Evolutionary conservation across 1,140 invertebrate species (phyloP).

Genomic region (Drosophila littoralis): DNA sequence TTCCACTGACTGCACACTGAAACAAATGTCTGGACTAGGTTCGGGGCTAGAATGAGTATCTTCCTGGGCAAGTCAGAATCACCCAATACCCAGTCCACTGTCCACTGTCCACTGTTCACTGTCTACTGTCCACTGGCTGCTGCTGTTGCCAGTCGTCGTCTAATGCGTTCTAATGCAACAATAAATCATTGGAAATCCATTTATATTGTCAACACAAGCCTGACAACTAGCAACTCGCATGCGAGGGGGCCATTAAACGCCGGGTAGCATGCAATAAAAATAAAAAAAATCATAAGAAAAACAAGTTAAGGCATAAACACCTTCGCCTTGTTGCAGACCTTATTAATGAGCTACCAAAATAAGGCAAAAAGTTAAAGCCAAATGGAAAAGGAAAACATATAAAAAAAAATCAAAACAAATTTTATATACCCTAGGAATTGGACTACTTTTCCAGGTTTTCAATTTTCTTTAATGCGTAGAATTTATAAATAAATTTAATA

Average conservation of each 20-base stretch:
- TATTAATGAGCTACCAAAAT: conserved; percentile 49
- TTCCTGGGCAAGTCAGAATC: conserved; percentile 10
- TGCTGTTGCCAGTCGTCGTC: conserved; percentile 12
- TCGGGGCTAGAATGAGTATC: not conserved
- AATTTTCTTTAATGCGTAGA: too few relatives aligned
- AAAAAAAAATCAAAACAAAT: not conserved
- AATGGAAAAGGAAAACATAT: conserved; percentile 2
- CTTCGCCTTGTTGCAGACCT: conserved; percentile 26
- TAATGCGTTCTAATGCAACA: conserved; percentile 82
- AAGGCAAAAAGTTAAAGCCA: conserved; percentile 26
- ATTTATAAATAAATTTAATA: too few relatives aligned
- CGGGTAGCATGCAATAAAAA: conserved; percentile 64
- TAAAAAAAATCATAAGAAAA: conserved; percentile 45
- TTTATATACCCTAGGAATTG: not conserved
- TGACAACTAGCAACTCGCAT: conserved; percentile 66
- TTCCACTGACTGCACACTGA: conserved; percentile 73
- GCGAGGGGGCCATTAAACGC: conserved; percentile 65
- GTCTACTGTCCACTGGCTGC: not conserved
- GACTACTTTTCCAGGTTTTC: not conserved
- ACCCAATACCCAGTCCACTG: not conserved
- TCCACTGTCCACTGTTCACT: too few relatives aligned
- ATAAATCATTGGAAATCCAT: conserved; percentile 83
- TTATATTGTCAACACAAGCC: conserved; percentile 82
- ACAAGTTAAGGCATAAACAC: conserved; percentile 68
- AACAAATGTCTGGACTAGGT: conserved; percentile 26